Evolutionary conservation across 2,888 invertebrate species (phyloP).

Genomic region (Hypomecis atomaria): DNA sequence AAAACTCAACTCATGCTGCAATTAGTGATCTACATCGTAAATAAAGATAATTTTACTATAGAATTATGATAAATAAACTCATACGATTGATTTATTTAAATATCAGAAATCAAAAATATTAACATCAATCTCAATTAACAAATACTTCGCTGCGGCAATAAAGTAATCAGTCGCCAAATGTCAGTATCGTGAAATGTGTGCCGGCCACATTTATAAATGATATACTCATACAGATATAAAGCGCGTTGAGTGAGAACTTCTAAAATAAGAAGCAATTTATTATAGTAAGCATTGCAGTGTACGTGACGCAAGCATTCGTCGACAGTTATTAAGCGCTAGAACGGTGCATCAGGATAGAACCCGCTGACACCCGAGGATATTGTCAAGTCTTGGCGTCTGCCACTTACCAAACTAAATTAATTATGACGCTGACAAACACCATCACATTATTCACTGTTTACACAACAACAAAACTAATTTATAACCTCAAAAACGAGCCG

Average conservation of each 20-base stretch:
- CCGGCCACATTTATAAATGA: constrained; percentile 67
- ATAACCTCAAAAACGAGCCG: constrained; percentile 21
- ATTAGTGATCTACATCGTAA: too few relatives aligned
- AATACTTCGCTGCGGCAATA: constrained; percentile 40
- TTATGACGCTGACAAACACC: constrained; percentile 66
- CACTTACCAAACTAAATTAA: constrained; percentile 60
- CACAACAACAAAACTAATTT: constrained; percentile 14
- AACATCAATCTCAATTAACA: constrained; percentile 23
- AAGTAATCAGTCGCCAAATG: constrained; percentile 66
- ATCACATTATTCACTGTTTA: constrained; percentile 59
- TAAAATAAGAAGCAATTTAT: constrained; percentile 83
- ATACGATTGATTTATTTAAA: background rate
- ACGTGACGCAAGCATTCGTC: constrained; percentile 78
- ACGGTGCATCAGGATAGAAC: constrained; percentile 68
- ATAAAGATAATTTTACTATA: too few relatives aligned
- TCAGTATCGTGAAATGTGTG: constrained; percentile 69
- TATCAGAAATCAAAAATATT: background rate
- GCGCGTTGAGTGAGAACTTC: constrained; percentile 77
- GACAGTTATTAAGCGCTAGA: constrained; percentile 82
- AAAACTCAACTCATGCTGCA: too few relatives aligned
- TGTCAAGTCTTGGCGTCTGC: constrained; percentile 64
- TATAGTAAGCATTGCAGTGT: constrained; percentile 73
- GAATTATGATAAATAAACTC: too few relatives aligned
- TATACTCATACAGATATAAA: constrained; percentile 65
- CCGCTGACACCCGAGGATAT: constrained; percentile 61